These are phyloP conservation scores for Triplophysa yarkandensis DNA, from an alignment of 2,797 vertebrate species.

Conservation along the genomic window DNA sequence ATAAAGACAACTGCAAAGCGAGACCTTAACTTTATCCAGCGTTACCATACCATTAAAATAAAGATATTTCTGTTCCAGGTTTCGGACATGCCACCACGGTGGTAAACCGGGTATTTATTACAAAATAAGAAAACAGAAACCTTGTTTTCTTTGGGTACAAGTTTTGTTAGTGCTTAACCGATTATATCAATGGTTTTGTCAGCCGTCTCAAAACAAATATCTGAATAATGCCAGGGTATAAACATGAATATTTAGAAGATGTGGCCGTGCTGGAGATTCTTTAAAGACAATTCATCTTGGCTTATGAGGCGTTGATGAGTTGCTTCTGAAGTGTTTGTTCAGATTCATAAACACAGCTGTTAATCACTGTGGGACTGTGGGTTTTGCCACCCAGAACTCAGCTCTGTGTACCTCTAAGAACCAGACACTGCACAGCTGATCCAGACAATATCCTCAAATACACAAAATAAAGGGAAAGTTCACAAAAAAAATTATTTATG, in stretches of 20 bases:
- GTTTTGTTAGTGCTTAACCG: constrained; percentile 34
- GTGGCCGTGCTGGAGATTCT: constrained; percentile 42
- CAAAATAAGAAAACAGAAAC: constrained; percentile 40
- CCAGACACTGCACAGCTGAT: constrained; percentile 6
- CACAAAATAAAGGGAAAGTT: background rate
- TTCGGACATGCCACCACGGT: constrained; percentile 17
- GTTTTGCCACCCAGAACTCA: constrained; percentile 4
- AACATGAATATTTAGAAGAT: constrained; percentile 49
- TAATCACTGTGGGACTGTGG: constrained; percentile 27
- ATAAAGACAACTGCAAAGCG: background rate
- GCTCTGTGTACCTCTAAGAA: background rate
- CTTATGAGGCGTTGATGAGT: constrained; percentile 49
- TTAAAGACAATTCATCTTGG: constrained; percentile 43
- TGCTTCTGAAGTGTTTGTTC: constrained; percentile 49
- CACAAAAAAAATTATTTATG: too few relatives aligned
- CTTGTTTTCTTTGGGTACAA: constrained; percentile 38
- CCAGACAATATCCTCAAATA: constrained; percentile 22
- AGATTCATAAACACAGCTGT: constrained; percentile 59
- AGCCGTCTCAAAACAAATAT: constrained; percentile 42
- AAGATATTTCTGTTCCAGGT: too few relatives aligned
- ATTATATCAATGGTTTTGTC: constrained; percentile 46
- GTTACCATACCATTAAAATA: background rate
- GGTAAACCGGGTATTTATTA: constrained; percentile 31
- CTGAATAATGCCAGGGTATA: constrained; percentile 38
- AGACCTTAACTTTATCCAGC: constrained; percentile 9